Evolutionary conservation across 2,113 vertebrate species (phyloP), one percentile per base, ranked within the genome.

Genomic region (Hypanus sabinus): DNA sequence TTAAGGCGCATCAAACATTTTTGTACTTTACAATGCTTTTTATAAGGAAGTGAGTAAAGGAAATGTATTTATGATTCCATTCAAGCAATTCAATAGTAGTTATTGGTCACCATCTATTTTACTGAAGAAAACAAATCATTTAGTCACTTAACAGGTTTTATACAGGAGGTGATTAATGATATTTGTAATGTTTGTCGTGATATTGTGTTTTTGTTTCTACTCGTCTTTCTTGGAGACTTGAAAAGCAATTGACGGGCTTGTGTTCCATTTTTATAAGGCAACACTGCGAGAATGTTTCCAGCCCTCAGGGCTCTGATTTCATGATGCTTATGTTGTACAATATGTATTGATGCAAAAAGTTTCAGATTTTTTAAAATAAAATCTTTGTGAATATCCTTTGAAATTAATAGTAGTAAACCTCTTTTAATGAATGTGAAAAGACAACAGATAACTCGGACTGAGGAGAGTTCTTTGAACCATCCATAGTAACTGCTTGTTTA

Each of bases 321-420:
- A 55, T 71, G 88, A 68, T 93, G 91, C 91, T 93, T 73, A 93
- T 93, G 91, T 73, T 93, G 91, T 93, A 93, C 91, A 93, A 93
- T 93, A 93, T 93, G 91, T 93, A 93, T 93, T 93, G 70, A 93
- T 75, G 91, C 91, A 93, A 93, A 93, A 12, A 33, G 73, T 75
- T 93, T 71, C 36, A 38, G 60, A 71, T 93, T 93, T 93, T 93
- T 93, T 93, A 10, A 73, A 93, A 93, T 93, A 93, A 93, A 93
- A 75, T n/a, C 62, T 93, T 93, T 93, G 70, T 55, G 91, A 93
- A 73, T 93, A 93, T 30, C 9, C 91, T 90, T 93, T 73, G 22
- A 93, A 27, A 27, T 38, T 46, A 30, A 46, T 38, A 55, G 24
- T 93, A 11, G 46, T 71, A 22, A 93, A 93, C 33, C 33, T 36